Evolutionary conservation across 2,113 vertebrate species (phyloP), one percentile per base, ranked within the genome.

Genomic region (Balaenoptera acutorostrata): DNA sequence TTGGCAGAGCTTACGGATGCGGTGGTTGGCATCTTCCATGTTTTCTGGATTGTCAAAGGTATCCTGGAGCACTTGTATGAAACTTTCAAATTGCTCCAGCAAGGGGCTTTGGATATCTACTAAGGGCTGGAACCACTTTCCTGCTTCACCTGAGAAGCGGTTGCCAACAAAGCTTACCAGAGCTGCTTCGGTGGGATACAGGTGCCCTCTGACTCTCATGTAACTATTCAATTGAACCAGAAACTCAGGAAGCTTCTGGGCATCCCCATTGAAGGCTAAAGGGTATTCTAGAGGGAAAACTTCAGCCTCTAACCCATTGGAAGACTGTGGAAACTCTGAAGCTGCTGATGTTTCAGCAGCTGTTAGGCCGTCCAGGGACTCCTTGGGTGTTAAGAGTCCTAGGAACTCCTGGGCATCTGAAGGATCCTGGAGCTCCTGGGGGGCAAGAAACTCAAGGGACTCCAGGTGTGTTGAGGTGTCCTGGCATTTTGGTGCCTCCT

Each of bases 1-100:
- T 92, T 93, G 93, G 81, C 46, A 82, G 44, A 94, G 81, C 63
- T 69, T 88, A 63, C 0, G 46, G 39, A 64, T 64, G 46, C 3
- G 0, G 63, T 95, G 55, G 57, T 69, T 93, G 81, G n/a, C 31
- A 86, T 86, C 55, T 86, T 92, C 66, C 13, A 55, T 21, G 27
- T 82, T 92, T 83, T 95, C 85, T 69, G 92, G 66, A 80, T 87
- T 92, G 31, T 93, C 63, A 63, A 57, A 92, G 63, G 46, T 78
- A 90, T 87, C 46, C 64, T 94, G 95, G 31, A 96, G 46, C 25
- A 46, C 74, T 89, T 36, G 39, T 27, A 90, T 55, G 27, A 95
- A 94, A 92, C 41, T 94, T 88, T 94, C 88, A 94, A 92, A 90
- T 94, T 87, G 88, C 49, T 95, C 88, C 69, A 84, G 46, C 25